phyloP scores from a whole-genome alignment of 2,113 vertebrate genomes.

The Cavia porcellus region DNA sequence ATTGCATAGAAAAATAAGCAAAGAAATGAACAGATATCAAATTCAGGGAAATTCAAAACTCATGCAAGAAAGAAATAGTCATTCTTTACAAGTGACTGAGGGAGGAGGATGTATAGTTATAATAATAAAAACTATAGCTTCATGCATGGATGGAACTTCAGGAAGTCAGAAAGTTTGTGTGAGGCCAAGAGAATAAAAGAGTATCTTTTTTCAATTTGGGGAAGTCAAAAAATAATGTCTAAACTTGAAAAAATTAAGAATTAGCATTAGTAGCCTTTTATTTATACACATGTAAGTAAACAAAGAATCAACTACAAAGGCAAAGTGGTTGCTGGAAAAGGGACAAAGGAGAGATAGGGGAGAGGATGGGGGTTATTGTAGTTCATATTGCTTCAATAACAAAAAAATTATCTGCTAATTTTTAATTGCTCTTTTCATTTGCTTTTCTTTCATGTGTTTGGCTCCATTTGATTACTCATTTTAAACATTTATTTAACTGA shows the following conservation, averaged over 20 bases:
- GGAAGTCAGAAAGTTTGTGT: neutral
- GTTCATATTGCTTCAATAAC: neutral
- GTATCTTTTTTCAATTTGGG: neutral
- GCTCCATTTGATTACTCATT: neutral
- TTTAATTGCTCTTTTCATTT: neutral
- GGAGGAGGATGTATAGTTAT: neutral
- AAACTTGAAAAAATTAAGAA: neutral
- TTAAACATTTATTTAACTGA: neutral
- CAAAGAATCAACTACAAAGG: neutral
- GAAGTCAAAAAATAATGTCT: conserved; percentile 47
- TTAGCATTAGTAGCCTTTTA: neutral
- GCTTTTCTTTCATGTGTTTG: neutral
- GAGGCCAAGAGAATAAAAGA: neutral
- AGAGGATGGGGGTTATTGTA: neutral
- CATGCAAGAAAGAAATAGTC: neutral
- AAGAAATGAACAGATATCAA: neutral
- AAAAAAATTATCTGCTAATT: neutral
- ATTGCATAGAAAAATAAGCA: conserved; percentile 34
- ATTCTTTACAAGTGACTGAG: neutral
- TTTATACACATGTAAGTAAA: neutral
- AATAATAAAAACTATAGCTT: neutral
- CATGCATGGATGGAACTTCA: neutral
- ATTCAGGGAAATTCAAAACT: neutral
- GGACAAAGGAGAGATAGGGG: neutral
- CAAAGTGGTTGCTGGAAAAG: neutral